Conservation (phyloP, 2,797 vertebrate genomes). For the Scomberomorus guttatus region DNA sequence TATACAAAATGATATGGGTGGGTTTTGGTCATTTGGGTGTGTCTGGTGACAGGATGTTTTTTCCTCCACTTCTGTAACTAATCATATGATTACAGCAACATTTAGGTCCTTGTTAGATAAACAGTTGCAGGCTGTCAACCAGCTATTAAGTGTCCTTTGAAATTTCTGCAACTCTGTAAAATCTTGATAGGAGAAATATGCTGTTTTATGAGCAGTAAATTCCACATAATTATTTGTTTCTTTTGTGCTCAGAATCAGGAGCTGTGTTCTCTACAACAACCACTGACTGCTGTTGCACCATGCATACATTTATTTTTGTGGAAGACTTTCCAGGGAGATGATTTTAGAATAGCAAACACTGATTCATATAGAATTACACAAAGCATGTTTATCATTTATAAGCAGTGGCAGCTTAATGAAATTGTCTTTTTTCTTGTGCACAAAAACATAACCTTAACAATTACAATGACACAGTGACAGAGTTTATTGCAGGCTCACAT, state of each 20-base stretch:
- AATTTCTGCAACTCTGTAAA: neutral
- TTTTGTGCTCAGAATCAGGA: neutral
- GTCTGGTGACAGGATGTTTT: constrained; percentile 1
- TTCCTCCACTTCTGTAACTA: neutral
- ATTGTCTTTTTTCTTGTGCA: no score
- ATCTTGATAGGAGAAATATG: constrained; percentile 14
- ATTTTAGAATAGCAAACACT: neutral
- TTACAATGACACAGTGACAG: neutral
- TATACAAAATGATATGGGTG: neutral
- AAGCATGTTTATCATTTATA: neutral
- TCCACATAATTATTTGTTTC: neutral
- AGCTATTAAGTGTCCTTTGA: neutral
- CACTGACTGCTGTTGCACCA: neutral
- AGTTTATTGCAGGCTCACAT: neutral
- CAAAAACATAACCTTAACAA: neutral
- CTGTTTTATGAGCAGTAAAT: neutral
- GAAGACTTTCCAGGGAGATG: neutral
- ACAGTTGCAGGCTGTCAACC: neutral
- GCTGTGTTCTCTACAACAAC: neutral
- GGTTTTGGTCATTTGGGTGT: constrained; percentile 8
- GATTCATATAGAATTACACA: constrained; percentile 11
- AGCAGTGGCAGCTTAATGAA: no score
- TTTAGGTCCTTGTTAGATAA: neutral
- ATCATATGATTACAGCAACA: constrained; percentile 1
- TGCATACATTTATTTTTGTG: neutral